Percentiles rank a stretch among this genome's conserved stretches.
phyloP scores from a whole-genome alignment of 2,888 invertebrate genomes.

The Erebia palarica region DNA sequence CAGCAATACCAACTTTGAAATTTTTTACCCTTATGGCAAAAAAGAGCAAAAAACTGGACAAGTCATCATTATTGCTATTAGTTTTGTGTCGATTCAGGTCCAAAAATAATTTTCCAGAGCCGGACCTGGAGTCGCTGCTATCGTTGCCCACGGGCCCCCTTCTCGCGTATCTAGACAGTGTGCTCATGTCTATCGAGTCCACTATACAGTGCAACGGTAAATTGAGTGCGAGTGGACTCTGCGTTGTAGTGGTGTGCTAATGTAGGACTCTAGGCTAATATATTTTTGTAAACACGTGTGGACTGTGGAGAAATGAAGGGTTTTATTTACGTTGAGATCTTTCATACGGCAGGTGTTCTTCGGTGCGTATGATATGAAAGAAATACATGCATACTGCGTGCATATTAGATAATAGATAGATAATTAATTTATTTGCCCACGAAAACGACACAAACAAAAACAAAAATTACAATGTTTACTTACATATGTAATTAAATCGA shows the following conservation, averaged over 20 bases:
- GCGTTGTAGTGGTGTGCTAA: constrained; percentile 13
- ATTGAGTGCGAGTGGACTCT: constrained; percentile 3
- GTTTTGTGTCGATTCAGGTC: too few species aligned
- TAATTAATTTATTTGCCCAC: too few species aligned
- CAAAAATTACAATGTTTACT: too few species aligned
- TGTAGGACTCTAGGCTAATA: background rate
- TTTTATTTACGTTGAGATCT: background rate
- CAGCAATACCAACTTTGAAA: too few species aligned
- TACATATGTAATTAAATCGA: too few species aligned
- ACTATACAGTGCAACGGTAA: constrained; percentile 35
- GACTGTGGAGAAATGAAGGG: background rate
- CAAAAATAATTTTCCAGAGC: constrained; percentile 30
- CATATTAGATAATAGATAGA: too few species aligned
- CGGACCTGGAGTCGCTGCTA: constrained; percentile 34
- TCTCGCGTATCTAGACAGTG: constrained; percentile 36
- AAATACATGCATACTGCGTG: too few species aligned
- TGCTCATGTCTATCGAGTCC: constrained; percentile 35
- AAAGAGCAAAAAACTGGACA: too few species aligned
- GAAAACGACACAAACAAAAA: too few species aligned
- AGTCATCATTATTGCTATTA: too few species aligned
- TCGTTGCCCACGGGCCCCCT: constrained; percentile 36
- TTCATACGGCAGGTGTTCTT: constrained; percentile 15
- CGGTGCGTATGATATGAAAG: too few species aligned
- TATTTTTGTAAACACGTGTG: background rate
- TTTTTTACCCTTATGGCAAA: too few species aligned